These are phyloP conservation scores for Ephydatia muelleri DNA, from an alignment of 37 sponge, comb jelly and placozoan genomes.

Conservation along the genomic window DNA sequence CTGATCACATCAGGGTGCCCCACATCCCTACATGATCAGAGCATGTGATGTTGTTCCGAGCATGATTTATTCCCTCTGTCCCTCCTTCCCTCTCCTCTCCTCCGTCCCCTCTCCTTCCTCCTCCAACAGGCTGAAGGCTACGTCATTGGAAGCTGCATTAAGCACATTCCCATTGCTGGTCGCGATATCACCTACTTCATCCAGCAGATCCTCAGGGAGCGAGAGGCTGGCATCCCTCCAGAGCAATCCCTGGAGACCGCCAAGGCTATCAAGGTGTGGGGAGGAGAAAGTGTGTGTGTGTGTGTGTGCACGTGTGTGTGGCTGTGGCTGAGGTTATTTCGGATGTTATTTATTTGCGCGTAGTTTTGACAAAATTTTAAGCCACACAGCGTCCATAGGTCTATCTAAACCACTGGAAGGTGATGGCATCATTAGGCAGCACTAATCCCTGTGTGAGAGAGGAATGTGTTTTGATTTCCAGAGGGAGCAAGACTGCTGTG, in stretches of 20 bases:
- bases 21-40: too few species aligned
- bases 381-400: too few species aligned
- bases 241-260: constrained; percentile 97
- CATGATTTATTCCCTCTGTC: too few species aligned
- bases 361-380: too few species aligned
- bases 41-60: too few species aligned
- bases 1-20: too few species aligned
- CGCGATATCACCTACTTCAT: constrained; percentile 99
- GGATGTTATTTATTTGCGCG: too few species aligned
- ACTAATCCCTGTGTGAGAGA: too few species aligned
- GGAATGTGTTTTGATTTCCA: too few species aligned
- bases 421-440: too few species aligned
- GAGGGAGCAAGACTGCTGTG: not conserved
- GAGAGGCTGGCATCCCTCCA: constrained; percentile 96
- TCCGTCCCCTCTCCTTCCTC: not conserved
- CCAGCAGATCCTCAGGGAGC: constrained; percentile 96
- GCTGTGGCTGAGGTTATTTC: not conserved
- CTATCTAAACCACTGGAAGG: too few species aligned
- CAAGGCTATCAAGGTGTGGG: constrained; percentile 88
- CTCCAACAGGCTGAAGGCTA: constrained; percentile 93
- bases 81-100: not conserved
- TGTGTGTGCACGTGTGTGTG: not conserved
- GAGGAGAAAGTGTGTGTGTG: not conserved
- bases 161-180: constrained; percentile 99
- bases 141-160: constrained; percentile 99